These are phyloP conservation scores for Parazoanthus atlanticus DNA, from an alignment of 92 coral and sea anemone genomes.

Conservation along the genomic window DNA sequence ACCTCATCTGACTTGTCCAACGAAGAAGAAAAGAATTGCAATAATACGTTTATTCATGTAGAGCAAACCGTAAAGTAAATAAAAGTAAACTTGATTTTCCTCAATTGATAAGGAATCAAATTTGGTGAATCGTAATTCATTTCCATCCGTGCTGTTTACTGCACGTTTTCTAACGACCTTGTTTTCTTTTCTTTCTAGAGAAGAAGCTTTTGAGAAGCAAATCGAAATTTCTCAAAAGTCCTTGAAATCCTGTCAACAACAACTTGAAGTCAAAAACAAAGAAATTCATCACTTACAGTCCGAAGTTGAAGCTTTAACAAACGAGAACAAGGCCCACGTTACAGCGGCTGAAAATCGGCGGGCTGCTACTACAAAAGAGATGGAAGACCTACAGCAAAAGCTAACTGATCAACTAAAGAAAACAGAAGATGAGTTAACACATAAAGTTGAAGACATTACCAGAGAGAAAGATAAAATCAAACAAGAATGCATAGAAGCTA, in stretches of 20 bases:
- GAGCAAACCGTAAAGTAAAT: too few relatives aligned
- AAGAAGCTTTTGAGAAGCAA: constrained; percentile 55
- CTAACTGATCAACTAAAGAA: constrained; percentile 4
- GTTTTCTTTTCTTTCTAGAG: constrained; percentile 38
- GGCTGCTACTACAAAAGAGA: constrained; percentile 50
- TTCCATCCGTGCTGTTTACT: too few relatives aligned
- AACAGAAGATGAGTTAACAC: neutral
- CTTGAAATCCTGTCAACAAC: constrained; percentile 30
- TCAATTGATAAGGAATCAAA: too few relatives aligned
- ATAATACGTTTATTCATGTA: too few relatives aligned
- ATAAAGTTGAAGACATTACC: neutral
- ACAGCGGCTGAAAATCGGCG: constrained; percentile 62
- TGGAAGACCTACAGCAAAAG: constrained; percentile 50
- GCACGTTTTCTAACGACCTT: neutral
- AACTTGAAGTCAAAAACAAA: constrained; percentile 48
- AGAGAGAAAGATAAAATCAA: constrained; percentile 16
- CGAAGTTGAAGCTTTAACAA: constrained; percentile 52
- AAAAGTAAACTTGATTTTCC: too few relatives aligned
- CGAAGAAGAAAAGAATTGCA: too few relatives aligned
- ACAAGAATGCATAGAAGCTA: neutral
- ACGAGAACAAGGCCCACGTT: constrained; percentile 65
- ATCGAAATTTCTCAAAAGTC: constrained; percentile 50
- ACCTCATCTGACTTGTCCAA: too few relatives aligned
- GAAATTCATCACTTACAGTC: constrained; percentile 63
- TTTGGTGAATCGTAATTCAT: too few relatives aligned